A percentile compares a stretch with the other conserved stretches of the same genome.
phyloP scores from a whole-genome alignment of 2,888 invertebrate species.

The Diogma glabrata region DNA sequence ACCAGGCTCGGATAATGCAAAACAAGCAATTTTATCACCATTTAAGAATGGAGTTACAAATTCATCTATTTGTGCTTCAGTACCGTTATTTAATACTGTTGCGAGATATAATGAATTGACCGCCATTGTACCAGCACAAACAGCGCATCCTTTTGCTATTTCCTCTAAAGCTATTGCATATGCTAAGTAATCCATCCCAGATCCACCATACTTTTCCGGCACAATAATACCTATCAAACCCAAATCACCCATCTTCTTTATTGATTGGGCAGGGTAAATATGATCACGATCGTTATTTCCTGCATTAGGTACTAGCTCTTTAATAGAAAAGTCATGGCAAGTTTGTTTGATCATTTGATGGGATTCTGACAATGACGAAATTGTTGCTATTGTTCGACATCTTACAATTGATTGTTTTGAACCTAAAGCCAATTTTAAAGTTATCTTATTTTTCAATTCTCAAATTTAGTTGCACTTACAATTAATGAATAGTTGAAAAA shows the following conservation, averaged over 20 bases:
- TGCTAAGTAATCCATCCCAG: constrained; percentile 83
- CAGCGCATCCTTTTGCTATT: constrained; percentile 83
- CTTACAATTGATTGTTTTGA: no score
- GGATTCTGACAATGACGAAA: constrained; percentile 69
- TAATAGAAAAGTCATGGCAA: constrained; percentile 83
- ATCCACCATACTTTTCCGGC: constrained; percentile 75
- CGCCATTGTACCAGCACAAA: constrained; percentile 88
- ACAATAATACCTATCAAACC: constrained; percentile 78
- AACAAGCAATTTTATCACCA: constrained; percentile 72
- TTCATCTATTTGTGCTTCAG: constrained; percentile 61
- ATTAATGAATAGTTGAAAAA: no score
- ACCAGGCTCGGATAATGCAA: constrained; percentile 87
- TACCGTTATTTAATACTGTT: constrained; percentile 69
- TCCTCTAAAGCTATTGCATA: constrained; percentile 93
- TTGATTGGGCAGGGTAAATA: constrained; percentile 68
- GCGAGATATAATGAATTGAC: constrained; percentile 86
- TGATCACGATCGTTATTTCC: constrained; percentile 74
- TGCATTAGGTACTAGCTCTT: constrained; percentile 81
- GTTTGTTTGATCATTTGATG: constrained; percentile 87
- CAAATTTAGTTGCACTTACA: no score
- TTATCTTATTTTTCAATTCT: no score
- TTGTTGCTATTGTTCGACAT: constrained; percentile 49
- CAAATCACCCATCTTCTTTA: constrained; percentile 85
- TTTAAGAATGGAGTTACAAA: constrained; percentile 62
- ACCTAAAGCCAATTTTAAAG: no score